A percentile compares a stretch with the other conserved stretches of the same genome.
Evolutionary conservation across 92 coral and sea anemone genomes (phyloP).

Genomic region (Plumapathes pennacea): DNA sequence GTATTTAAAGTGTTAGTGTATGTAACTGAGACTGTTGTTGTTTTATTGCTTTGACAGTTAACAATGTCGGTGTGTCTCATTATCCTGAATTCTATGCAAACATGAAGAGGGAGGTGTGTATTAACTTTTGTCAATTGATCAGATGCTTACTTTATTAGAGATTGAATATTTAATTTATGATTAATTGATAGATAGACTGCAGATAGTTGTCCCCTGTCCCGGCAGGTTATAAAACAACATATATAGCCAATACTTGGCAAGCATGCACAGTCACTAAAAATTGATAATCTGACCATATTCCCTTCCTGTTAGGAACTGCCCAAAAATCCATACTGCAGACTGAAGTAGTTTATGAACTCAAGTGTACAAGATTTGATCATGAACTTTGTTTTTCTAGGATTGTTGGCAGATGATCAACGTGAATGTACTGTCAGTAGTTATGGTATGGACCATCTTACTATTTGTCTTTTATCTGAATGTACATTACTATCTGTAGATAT

Average conservation of each 20-base stretch:
- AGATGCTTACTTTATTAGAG: too few species aligned
- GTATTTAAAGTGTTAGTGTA: not conserved
- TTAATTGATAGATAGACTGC: too few species aligned
- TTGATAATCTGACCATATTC: too few species aligned
- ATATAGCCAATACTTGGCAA: too few species aligned
- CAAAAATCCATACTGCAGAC: too few species aligned
- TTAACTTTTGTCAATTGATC: too few species aligned
- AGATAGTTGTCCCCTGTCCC: slow-evolving; percentile 5
- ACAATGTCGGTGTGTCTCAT: slow-evolving; percentile 78
- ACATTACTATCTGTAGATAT: not conserved
- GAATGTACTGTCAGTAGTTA: slow-evolving; percentile 71
- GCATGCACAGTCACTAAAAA: too few species aligned
- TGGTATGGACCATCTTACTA: slow-evolving; percentile 43
- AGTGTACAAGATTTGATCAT: not conserved
- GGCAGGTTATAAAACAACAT: too few species aligned
- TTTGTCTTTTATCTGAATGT: not conserved
- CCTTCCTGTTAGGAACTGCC: too few species aligned
- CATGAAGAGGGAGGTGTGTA: slow-evolving; percentile 62
- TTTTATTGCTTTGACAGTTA: slow-evolving; percentile 35
- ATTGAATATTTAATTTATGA: too few species aligned
- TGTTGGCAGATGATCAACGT: slow-evolving; percentile 75
- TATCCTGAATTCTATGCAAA: slow-evolving; percentile 86
- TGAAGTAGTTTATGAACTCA: slow-evolving; percentile 4
- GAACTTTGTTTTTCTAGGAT: slow-evolving; percentile 27
- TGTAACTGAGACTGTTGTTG: not conserved